Evolutionary conservation across 2,113 vertebrate genomes (phyloP).

Genomic region (Chauna torquata): DNA sequence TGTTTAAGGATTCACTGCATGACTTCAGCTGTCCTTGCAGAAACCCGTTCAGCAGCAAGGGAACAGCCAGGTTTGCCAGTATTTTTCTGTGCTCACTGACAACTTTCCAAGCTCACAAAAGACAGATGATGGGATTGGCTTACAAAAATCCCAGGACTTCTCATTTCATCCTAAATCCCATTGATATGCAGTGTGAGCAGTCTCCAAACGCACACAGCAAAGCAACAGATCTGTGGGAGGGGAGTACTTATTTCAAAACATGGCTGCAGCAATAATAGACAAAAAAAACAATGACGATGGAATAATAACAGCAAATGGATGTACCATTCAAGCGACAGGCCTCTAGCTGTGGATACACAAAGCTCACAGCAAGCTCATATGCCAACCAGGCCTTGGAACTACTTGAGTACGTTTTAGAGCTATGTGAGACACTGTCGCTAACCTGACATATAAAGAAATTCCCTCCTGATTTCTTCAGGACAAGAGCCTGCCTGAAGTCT

Average conservation of each 20-base stretch:
- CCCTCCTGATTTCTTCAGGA: background rate
- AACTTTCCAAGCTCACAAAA: slow-evolving; percentile 21
- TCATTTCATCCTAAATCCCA: background rate
- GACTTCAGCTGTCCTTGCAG: background rate
- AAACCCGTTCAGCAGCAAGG: background rate
- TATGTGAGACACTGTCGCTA: background rate
- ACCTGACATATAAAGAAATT: background rate
- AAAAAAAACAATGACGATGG: background rate
- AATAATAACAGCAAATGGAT: background rate
- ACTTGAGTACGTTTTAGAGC: background rate
- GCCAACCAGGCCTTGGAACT: background rate
- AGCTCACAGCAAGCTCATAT: background rate
- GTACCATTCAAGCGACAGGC: background rate
- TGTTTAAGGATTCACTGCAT: background rate
- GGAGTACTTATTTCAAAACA: background rate
- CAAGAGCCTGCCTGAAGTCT: background rate
- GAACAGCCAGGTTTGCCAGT: background rate
- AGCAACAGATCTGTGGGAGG: background rate
- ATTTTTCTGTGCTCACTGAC: background rate
- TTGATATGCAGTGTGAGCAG: background rate
- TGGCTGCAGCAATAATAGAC: background rate
- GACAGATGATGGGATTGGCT: slow-evolving; percentile 2
- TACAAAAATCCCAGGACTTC: slow-evolving; percentile 2
- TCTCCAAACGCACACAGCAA: background rate
- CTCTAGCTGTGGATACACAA: background rate